Base-by-base conservation (phyloP, 2,888 invertebrate species). In the Plagodis dolabraria region DNA sequence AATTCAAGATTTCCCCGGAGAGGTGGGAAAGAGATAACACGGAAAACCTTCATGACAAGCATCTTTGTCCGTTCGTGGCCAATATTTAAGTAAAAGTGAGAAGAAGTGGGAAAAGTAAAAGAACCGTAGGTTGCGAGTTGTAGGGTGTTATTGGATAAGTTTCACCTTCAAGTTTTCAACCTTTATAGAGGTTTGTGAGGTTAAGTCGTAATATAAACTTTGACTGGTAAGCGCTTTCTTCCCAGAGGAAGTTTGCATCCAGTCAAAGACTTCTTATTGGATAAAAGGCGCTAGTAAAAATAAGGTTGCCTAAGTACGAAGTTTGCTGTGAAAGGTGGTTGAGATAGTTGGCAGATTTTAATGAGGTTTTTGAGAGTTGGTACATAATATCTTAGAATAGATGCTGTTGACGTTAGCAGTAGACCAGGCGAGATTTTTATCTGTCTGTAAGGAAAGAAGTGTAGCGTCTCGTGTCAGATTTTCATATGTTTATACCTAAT, bases 141-240 rank as follows among this genome's bases (percentile, higher is more conserved):
- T 74, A 75, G 72, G 80, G 78, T 83, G 77, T 87, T 90, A 89
- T 89, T 87, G 86, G 87, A 86, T 86, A 89, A 90, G 86, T 89
- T 89, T 79, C 67, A 79, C 82, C 81, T 82, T 52, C 42, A 47
- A 62, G 57, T 57, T 61, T 60, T 64, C 56, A 60, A 58, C 61
- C 63, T 77, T 77, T 77, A 76, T 76, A 79, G 79, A 80, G 80
- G 79, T 78, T 64, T 75, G 75, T 74, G 79, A 78, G 77, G 86
- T 82, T 87, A 82, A 85, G 81, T 85, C 84, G 83, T 82, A 83
- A 85, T 87, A 88, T 82, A 86, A 89, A 89, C 80, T 89, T 89
- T 77, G 71, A 77, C 76, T 70, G 74, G 76, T 76, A 78, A 75
- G 74, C 72, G 72, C 72, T 77, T 74, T 73, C 75, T 76, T 74